Base-by-base conservation (phyloP, 2,888 invertebrate species). In the Corythucha ciliata region DNA sequence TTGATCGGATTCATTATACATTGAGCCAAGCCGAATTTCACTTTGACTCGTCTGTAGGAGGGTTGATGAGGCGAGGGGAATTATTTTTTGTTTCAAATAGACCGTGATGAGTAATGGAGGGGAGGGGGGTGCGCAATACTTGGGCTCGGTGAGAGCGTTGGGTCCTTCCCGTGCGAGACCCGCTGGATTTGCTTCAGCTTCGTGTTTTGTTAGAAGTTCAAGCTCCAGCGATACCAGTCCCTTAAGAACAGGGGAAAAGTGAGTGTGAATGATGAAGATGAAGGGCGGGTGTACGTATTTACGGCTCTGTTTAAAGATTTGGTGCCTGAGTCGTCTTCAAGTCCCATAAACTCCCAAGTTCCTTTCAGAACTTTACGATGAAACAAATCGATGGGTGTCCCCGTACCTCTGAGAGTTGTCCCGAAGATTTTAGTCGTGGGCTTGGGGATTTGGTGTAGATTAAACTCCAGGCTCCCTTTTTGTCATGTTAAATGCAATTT, bases 141-240 rank as follows among this genome's bases (percentile, higher is more conserved):
- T 68, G 6, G 84, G 83, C 7, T 68, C 64, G 1, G 79, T 74
- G 42, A 85, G 67, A 3, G 76, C 70, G 60, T 76, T 72, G 0
- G 83, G 83, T 3, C 76, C 72, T 49, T 75, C 69, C 54, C 82
- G 71, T 18, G 80, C 83, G 10, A 74, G 62, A 5, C 84, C 84
- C 0, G 72, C 82, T 0, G 83, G 83, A 60, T 71, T 68, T 37
- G 72, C 62, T 1, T 69, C 60, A 0, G 83, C 81, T 61, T 80
- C 79, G 26, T 73, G 70, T 47, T 71, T 70, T 0, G 75, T 72
- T 26, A 83, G 58, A 10, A 84, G 62, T 51, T 75, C 74, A 57
- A 85, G 62, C 63, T 82, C 80, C 57, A 81, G 64, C 63, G 85
- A 79, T n/a, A 83, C 69, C 67, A 77, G 77, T 2, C 83, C 84